Conservation (phyloP, 2,888 invertebrate species). For the Eristalis pertinax region DNA sequence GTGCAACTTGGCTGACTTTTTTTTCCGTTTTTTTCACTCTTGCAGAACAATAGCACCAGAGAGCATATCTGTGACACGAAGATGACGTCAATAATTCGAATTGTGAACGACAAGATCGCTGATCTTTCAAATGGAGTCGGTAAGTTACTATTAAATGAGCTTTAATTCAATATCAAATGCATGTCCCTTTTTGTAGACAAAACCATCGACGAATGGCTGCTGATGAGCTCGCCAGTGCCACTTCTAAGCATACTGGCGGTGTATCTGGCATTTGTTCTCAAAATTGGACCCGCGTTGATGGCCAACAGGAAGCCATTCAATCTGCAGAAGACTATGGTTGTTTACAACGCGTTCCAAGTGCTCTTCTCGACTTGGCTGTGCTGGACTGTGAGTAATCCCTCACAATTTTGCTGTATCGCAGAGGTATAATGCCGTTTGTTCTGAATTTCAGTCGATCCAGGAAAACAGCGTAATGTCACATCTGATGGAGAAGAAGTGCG, state of each 20-base stretch:
- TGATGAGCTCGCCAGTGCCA: slow-evolving; percentile 89
- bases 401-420: background rate
- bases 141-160: slow-evolving; percentile 73
- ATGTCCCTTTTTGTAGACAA: slow-evolving; percentile 85
- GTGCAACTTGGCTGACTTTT: background rate
- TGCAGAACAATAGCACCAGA: background rate
- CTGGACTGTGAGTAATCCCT: slow-evolving; percentile 76
- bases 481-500: slow-evolving; percentile 78
- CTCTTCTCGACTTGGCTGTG: slow-evolving; percentile 89
- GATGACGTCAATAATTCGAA: slow-evolving; percentile 79
- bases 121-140: slow-evolving; percentile 79
- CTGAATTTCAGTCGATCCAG: slow-evolving; percentile 75
- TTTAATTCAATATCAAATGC: background rate
- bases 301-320: slow-evolving; percentile 88
- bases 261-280: slow-evolving; percentile 89
- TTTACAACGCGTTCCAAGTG: slow-evolving; percentile 95
- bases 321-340: slow-evolving; percentile 87
- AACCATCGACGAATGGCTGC: slow-evolving; percentile 88
- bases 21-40: background rate
- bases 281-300: slow-evolving; percentile 89
- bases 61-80: slow-evolving; percentile 11
- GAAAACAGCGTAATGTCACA: slow-evolving; percentile 78
- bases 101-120: slow-evolving; percentile 79
- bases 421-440: background rate
- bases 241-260: slow-evolving; percentile 85